phyloP scores from a whole-genome alignment of 2,797 vertebrate species.

The Stomatorhinus walkeri region DNA sequence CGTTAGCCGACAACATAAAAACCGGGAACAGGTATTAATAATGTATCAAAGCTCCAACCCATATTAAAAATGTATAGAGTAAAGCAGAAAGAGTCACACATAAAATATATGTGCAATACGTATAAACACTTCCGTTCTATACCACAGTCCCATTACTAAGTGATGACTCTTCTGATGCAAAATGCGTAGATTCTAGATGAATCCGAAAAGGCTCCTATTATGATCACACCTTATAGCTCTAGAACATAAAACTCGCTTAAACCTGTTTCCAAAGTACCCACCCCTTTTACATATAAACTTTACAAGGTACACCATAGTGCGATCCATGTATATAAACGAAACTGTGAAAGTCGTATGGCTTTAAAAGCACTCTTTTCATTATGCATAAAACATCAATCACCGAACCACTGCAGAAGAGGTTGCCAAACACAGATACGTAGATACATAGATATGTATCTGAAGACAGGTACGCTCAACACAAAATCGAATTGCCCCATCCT shows the following conservation, averaged over 20 bases:
- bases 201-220: not conserved
- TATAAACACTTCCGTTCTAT: not conserved
- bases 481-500: not conserved
- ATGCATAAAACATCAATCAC: not conserved
- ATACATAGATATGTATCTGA: too few relatives aligned
- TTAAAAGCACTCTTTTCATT: not conserved
- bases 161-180: not conserved
- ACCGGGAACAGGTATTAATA: conserved; percentile 6
- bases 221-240: not conserved
- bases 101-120: not conserved
- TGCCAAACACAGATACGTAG: not conserved
- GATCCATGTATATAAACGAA: not conserved
- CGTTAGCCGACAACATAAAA: not conserved
- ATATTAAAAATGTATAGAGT: conserved; percentile 2
- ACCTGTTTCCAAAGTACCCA: not conserved
- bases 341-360: not conserved
- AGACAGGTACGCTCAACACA: not conserved
- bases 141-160: not conserved
- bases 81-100: not conserved
- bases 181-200: not conserved
- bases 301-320: not conserved
- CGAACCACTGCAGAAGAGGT: not conserved
- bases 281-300: not conserved
- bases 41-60: not conserved
- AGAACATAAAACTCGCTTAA: not conserved